A percentile compares a stretch with the other conserved stretches of the same genome.
Conservation (phyloP, 1,140 invertebrate genomes). For the Drosophila sturtevanti region DNA sequence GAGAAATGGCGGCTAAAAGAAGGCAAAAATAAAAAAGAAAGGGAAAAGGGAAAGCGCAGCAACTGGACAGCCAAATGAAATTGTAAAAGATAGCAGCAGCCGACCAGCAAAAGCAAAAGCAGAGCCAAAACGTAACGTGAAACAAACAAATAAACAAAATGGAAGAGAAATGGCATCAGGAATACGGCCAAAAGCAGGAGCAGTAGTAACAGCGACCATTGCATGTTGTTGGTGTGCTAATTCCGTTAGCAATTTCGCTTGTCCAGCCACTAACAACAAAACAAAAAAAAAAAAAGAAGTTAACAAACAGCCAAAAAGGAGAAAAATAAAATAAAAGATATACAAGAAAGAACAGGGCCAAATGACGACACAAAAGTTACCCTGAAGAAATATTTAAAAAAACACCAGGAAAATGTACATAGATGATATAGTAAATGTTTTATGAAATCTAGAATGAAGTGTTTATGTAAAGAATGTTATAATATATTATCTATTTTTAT, state of each 20-base stretch:
- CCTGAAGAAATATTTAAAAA: not conserved
- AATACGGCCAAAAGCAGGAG: conserved; percentile 30
- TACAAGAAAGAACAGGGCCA: conserved; percentile 17
- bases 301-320: not conserved
- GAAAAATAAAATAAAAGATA: not conserved
- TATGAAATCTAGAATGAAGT: too few species aligned
- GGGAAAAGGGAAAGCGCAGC: conserved; percentile 27
- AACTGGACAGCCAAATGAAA: conserved; percentile 49
- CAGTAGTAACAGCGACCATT: conserved; percentile 28
- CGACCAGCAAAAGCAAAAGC: not conserved
- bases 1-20: not conserved
- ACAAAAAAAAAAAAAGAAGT: conserved; percentile 31
- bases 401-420: too few species aligned
- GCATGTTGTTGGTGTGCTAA: conserved; percentile 67
- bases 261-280: conserved; percentile 26
- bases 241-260: conserved; percentile 75
- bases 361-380: not conserved
- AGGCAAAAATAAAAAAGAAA: conserved; percentile 1
- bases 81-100: conserved; percentile 48
- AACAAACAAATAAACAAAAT: conserved; percentile 38
- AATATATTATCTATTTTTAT: too few species aligned
- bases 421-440: too few species aligned
- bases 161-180: conserved; percentile 26
- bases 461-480: too few species aligned
- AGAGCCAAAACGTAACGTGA: conserved; percentile 34